Conservation (phyloP, 37 sponge, comb jelly and placozoan species). For the Eunapius fragilis region DNA sequence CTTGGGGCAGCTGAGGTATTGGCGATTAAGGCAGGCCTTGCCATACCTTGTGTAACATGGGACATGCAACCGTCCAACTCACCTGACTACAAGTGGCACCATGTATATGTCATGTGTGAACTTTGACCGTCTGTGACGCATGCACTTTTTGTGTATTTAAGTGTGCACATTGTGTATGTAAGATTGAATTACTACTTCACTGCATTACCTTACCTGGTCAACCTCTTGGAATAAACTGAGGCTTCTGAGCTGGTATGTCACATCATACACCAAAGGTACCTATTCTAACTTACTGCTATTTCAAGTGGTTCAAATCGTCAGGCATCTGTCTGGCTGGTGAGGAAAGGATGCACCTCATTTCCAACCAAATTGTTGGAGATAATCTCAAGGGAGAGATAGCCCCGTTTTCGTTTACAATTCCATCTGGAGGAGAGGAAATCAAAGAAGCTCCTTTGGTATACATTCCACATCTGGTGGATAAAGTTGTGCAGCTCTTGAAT, state of each 20-base stretch:
- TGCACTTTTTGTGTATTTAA: too few species aligned
- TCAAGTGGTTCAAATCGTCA: neutral
- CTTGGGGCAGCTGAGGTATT: neutral
- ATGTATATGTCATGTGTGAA: too few species aligned
- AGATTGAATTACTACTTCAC: too few species aligned
- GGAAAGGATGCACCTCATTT: neutral
- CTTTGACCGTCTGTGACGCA: too few species aligned
- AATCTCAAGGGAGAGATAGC: neutral
- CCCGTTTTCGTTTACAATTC: neutral
- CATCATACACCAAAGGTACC: neutral
- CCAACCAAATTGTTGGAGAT: neutral
- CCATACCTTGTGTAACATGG: too few species aligned
- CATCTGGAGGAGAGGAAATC: neutral
- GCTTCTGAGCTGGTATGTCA: neutral
- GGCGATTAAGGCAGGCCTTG: neutral
- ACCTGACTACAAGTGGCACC: too few species aligned
- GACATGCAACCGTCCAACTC: too few species aligned
- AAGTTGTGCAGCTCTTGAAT: neutral
- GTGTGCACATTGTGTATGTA: too few species aligned
- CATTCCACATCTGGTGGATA: neutral
- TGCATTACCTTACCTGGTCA: too few species aligned
- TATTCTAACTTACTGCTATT: neutral
- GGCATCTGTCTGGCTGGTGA: neutral
- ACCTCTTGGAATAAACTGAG: neutral
- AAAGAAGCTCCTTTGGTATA: neutral